A percentile compares a stretch with the other conserved stretches of the same genome.
Evolutionary conservation across 2,888 invertebrate genomes (phyloP).

Genomic region (Sarcophaga caerulescens): DNA sequence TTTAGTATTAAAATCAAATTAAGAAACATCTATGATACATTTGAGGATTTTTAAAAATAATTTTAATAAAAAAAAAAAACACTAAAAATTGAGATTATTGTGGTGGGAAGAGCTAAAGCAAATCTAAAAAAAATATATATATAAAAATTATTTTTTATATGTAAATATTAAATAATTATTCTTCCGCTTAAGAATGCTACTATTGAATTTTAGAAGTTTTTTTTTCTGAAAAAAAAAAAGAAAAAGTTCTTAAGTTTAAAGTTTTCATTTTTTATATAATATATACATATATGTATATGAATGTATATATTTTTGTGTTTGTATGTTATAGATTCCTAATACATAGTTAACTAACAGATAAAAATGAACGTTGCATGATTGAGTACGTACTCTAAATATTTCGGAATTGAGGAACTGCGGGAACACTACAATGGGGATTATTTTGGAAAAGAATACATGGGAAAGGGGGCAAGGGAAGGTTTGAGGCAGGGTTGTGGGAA

Average conservation of each 20-base stretch:
- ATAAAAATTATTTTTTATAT: slow-evolving; percentile 21
- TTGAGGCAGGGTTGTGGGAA: neutral
- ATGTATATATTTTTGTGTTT: slow-evolving; percentile 28
- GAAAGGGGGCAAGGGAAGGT: neutral
- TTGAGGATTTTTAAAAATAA: neutral
- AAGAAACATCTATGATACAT: slow-evolving; percentile 31
- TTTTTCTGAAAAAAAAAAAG: slow-evolving; percentile 9
- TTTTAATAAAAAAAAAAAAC: slow-evolving; percentile 35
- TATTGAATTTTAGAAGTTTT: slow-evolving; percentile 7
- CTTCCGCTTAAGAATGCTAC: slow-evolving; percentile 10
- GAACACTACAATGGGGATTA: neutral
- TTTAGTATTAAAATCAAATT: slow-evolving; percentile 3
- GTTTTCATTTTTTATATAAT: slow-evolving; percentile 34
- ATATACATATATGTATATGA: slow-evolving; percentile 36
- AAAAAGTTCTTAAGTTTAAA: slow-evolving; percentile 15
- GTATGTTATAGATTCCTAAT: slow-evolving; percentile 23
- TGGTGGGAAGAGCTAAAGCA: slow-evolving; percentile 22
- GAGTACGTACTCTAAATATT: neutral
- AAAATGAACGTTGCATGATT: neutral
- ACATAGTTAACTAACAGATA: slow-evolving; percentile 49
- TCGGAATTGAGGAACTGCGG: slow-evolving; percentile 25
- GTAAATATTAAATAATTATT: neutral
- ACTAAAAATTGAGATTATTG: neutral
- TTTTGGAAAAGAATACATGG: slow-evolving; percentile 1
- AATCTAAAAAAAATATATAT: slow-evolving; percentile 27